Evolutionary conservation across 2,888 invertebrate species (phyloP), one percentile per base, ranked within the genome.

Genomic region (Lordiphosa fenestrarum): DNA sequence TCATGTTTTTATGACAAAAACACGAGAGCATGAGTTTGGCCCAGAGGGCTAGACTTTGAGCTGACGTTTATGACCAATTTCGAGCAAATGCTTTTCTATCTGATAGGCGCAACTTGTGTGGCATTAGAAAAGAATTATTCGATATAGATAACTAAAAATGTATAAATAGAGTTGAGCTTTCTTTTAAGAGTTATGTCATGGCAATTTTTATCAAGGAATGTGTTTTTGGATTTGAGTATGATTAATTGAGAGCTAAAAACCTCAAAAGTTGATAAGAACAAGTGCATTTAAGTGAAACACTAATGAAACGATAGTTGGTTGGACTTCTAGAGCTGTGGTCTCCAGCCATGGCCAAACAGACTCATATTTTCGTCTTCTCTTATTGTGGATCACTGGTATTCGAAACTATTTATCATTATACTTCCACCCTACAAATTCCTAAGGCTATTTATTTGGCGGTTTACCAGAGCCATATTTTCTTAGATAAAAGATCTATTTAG

Each of bases 161-260:
- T 55, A 56, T 35, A 50, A 52, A 65, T 64, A 68, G 69, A 58
- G 44, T 73, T 58, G 63, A 60, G 56, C 36, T 63, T 66, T 62
- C 57, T 54, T 53, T 52, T 21, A 23, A 7, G 10, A 7, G 72
- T 72, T 63, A 70, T 70, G 71, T 61, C 71, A 73, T 53, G 53
- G 37, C 36, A 48, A 5, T 46, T 54, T 49, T 71, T 73, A 73
- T 78, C 74, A 65, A 25, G 33, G 56, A 58, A 62, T 62, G 51
- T 33, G 33, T 25, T 41, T 30, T 25, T 44, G 46, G 46, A 53
- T 68, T 73, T 51, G 48, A 65, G 57, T 71, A 62, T 73, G 78
- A 73, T 77, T 73, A 74, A 77, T 73, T 62, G 57, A 42, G 42
- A 36, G 4, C 42, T 37, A 13, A 36, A 12, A 12, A 41, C 23